These are phyloP conservation scores for Dendrolimus kikuchii DNA, from an alignment of 1,140 invertebrate species.

Conservation along the genomic window DNA sequence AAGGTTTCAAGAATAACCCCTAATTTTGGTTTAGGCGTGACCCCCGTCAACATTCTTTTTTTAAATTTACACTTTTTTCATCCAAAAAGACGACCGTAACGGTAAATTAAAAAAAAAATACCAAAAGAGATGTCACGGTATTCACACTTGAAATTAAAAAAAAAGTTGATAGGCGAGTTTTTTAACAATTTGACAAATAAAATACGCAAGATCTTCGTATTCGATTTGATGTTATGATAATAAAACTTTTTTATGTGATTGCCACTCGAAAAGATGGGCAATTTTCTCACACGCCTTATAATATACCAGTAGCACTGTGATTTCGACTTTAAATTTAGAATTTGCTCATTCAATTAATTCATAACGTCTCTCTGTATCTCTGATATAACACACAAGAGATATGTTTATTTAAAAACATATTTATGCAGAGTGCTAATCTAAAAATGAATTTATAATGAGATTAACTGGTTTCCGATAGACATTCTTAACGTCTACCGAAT, in stretches of 20 bases:
- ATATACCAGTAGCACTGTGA: not conserved
- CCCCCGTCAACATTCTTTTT: constrained; percentile 67
- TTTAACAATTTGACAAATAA: constrained; percentile 30
- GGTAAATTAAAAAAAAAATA: constrained; percentile 42
- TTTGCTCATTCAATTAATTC: constrained; percentile 1
- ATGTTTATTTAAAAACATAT: not conserved
- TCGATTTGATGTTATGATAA: constrained; percentile 29
- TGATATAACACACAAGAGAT: too few relatives aligned
- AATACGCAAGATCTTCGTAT: constrained; percentile 38
- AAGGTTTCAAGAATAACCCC: constrained; percentile 60
- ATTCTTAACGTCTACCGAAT: constrained; percentile 27
- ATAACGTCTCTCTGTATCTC: not conserved
- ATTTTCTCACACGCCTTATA: constrained; percentile 48
- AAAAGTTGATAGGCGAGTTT: constrained; percentile 68
- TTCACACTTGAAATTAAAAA: constrained; percentile 47
- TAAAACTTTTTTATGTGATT: constrained; percentile 39
- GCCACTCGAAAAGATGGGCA: constrained; percentile 21
- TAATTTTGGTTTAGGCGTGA: constrained; percentile 67
- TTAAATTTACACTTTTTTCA: constrained; percentile 58
- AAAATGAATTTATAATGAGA: constrained; percentile 40
- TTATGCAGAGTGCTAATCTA: constrained; percentile 9
- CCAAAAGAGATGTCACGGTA: constrained; percentile 42
- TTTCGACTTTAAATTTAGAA: not conserved
- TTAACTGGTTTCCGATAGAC: constrained; percentile 39
- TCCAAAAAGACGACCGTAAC: constrained; percentile 43